Percentiles rank a stretch among this genome's conserved stretches.
Evolutionary conservation across 2,113 vertebrate species (phyloP).

Genomic region (Leptobrachium ailaonicum): DNA sequence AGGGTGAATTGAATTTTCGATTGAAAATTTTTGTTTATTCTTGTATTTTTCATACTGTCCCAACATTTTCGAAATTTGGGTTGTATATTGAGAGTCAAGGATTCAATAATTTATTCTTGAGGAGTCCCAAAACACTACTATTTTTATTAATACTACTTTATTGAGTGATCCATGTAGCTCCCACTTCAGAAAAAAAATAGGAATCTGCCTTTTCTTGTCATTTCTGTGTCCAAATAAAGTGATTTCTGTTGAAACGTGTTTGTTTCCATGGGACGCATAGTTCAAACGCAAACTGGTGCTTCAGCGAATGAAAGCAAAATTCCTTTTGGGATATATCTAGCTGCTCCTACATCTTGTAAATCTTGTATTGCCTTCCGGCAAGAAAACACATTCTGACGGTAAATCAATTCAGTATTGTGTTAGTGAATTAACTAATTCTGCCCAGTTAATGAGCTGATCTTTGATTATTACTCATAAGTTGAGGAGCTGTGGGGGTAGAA

Average conservation of each 20-base stretch:
- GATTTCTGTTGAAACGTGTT: constrained; percentile 15
- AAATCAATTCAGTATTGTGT: constrained; percentile 48
- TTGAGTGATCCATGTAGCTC: no score
- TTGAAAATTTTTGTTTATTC: no score
- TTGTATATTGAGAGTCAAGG: no score
- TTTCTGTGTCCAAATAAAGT: background rate
- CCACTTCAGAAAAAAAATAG: no score
- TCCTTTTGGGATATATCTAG: constrained; percentile 43
- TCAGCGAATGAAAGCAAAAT: constrained; percentile 30
- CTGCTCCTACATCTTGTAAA: constrained; percentile 30
- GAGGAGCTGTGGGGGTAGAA: constrained; percentile 26
- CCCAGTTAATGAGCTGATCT: constrained; percentile 45
- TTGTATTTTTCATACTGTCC: no score
- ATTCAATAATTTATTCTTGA: no score
- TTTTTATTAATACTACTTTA: no score
- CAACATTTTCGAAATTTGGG: no score
- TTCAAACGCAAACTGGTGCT: constrained; percentile 23
- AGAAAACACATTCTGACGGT: constrained; percentile 44
- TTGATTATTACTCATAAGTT: constrained; percentile 49
- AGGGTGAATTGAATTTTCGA: no score
- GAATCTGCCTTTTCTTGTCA: no score
- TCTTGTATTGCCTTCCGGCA: constrained; percentile 46
- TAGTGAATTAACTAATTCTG: constrained; percentile 48
- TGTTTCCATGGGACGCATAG: constrained; percentile 24
- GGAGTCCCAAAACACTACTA: no score